Base-by-base conservation (phyloP, 2,888 invertebrate species). In the Melanophora roralis region DNA sequence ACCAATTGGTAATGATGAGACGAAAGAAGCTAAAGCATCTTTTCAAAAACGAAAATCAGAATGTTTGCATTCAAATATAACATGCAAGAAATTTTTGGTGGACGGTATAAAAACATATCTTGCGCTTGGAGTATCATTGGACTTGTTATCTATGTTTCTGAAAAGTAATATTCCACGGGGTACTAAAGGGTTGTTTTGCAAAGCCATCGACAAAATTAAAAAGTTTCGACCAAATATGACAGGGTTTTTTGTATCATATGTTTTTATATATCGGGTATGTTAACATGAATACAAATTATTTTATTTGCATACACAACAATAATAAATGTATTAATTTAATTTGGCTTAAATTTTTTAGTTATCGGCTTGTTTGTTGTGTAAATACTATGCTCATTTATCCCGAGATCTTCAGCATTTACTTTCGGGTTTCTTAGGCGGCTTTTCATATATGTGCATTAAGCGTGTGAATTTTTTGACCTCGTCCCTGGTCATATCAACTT, bases 231-330 rank as follows among this genome's bases (percentile, higher is more conserved):
- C 82, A 12, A 53, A 75, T 59, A 82, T 82, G 64, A 84, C 83
- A 21, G 79, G 69, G 11, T 88, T 85, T 78, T 83, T 88, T 32
- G 68, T 84, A 43, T 82, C 84, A 45, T 88, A 88, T 62, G 79
- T 85, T 19, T 85, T 84, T 16, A 83, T 88, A 40, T 88, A 88
- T 75, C 83, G 86, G 75, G 88, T 88, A 84, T 84, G 80, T 73
- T 16, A 60, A n/a, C 2, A 9, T 16, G 2, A 34, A 11, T 16
- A n/a, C n/a, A n/a, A 27, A 27, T 27, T 27, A 5, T 27, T 27
- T 27, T 27, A 16, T 14, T 67, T 3, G 1, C 1, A n/a, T 19
- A 16, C 21, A 11, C 23, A 23, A 36, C 36, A 6, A 45, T n/a
- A n/a, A n/a, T n/a, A n/a, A n/a, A n/a, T 11, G 9, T 19, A 45